Evolutionary conservation across 2,797 vertebrate species (phyloP).

Genomic region (Psittacula echo): DNA sequence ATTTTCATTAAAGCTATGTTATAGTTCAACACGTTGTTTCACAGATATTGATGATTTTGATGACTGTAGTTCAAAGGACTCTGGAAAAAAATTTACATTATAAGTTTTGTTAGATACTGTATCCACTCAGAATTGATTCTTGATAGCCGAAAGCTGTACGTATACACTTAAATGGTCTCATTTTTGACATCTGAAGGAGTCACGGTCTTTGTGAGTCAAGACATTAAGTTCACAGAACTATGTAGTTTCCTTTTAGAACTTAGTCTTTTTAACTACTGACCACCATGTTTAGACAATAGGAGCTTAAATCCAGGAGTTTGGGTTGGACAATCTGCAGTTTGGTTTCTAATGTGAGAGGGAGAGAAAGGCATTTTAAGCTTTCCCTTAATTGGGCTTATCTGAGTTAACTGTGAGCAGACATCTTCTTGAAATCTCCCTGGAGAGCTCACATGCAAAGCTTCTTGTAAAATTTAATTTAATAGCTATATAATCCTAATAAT

Average conservation of each 20-base stretch:
- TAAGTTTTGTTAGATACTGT: background rate
- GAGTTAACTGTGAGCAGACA: background rate
- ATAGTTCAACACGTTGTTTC: background rate
- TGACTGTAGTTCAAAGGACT: background rate
- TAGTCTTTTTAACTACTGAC: background rate
- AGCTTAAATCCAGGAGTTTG: background rate
- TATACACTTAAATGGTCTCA: background rate
- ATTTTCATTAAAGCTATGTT: background rate
- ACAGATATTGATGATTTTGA: no score
- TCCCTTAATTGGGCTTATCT: background rate
- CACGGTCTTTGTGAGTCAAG: background rate
- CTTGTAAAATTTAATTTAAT: background rate
- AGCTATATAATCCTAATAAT: background rate
- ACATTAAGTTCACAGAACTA: background rate
- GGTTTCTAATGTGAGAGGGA: background rate
- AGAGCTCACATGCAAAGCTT: background rate
- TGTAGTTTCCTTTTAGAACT: background rate
- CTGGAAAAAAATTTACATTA: background rate
- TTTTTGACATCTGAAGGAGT: background rate
- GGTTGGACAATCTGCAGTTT: background rate
- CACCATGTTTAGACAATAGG: background rate
- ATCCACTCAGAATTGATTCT: background rate
- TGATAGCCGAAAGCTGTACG: background rate
- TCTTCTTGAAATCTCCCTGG: background rate
- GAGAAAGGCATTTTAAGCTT: background rate